Base-by-base conservation (phyloP, 2,888 invertebrate species). In the Cheilosia soror region DNA sequence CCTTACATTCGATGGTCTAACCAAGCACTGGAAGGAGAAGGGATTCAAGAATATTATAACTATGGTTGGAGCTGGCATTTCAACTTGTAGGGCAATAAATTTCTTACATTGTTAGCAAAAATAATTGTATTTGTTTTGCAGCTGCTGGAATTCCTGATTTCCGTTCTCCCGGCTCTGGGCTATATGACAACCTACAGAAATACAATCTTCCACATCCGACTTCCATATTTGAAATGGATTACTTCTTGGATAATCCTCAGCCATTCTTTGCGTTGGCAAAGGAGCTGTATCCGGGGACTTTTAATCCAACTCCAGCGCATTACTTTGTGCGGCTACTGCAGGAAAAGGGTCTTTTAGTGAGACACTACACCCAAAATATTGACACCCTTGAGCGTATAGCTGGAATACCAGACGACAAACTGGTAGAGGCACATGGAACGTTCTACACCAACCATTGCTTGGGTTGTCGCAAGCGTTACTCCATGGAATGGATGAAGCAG, bases 51-150 rank as follows among this genome's bases (percentile, higher is more conserved):
- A 97, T 89, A 95, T 99, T 73, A 96, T 99, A 76, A 98, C 98
- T 0, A 95, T 99, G 95, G 96, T 98, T 81, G 99, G 99, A 82
- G 99, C 99, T 88, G 99, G 99, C 65, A 98, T 99, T 90, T 98
- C 98, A 2, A 99, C 99, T 58, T 96, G 98, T 98, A 94, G 95
- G 95, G 93, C n/a, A 66, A 78, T 62, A 0, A 3, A 47, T 7
- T 33, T 13, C 11, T 11, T 37, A 37, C 31, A 42, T 53, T 25
- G 0, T 5, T 20, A 25, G 5, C n/a, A 2, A 2, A 5, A 44
- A 37, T 15, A 15, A 6, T 7, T 33, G 31, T 25, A 55, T 77
- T 78, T 27, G 13, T 51, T 75, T 71, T 81, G 25, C 31, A 92
- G 92, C 92, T 75, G 92, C 92, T 72, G 99, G 99, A 42, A 98